Conservation (phyloP, 2,888 invertebrate species). For the Amiota minor region DNA sequence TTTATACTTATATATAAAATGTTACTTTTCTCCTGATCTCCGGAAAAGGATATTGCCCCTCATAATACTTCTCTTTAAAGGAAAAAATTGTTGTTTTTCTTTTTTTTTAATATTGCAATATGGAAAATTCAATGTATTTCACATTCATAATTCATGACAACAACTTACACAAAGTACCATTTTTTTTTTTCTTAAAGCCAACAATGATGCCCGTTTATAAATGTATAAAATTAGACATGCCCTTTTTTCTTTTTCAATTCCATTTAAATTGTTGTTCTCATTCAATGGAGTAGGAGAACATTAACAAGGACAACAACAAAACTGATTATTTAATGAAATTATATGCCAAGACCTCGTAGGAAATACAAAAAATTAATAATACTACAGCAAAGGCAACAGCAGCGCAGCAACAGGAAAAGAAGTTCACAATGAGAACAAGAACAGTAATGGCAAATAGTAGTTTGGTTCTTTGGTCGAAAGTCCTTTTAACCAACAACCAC, state of each 20-base stretch:
- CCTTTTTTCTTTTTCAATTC: slow-evolving; percentile 5
- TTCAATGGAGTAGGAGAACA: not conserved
- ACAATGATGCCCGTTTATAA: no score
- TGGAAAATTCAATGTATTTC: no score
- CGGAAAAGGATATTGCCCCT: no score
- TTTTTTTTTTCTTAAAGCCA: no score
- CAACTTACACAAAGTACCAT: no score
- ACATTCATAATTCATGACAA: no score
- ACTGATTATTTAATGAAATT: slow-evolving; percentile 27
- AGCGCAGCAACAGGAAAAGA: slow-evolving; percentile 9
- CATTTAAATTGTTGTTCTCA: not conserved
- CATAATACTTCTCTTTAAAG: no score
- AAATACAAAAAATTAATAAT: not conserved
- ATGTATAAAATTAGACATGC: slow-evolving; percentile 8
- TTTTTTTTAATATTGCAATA: no score
- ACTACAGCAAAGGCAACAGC: not conserved
- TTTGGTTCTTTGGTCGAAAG: not conserved
- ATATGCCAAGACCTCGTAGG: not conserved
- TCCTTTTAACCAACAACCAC: slow-evolving; percentile 4
- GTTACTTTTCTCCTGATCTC: no score
- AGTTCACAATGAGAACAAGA: not conserved
- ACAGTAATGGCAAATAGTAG: not conserved
- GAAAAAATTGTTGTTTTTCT: no score
- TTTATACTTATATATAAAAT: no score
- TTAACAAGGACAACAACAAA: not conserved